Evolutionary conservation across 2,797 vertebrate genomes (phyloP).

Genomic region (Gallinago stenura): DNA sequence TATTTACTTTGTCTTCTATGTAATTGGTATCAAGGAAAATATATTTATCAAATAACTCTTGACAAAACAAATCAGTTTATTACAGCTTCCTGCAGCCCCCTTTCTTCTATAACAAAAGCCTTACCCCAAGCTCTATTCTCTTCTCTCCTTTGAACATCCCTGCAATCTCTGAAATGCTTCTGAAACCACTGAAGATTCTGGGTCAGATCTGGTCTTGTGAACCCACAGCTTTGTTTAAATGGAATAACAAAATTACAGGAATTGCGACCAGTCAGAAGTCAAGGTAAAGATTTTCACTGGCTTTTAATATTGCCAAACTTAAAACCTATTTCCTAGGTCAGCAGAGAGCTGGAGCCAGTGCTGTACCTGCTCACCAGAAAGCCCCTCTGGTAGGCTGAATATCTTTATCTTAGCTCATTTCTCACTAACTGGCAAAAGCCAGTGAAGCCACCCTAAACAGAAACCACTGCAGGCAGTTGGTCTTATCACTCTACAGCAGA

Average conservation of each 20-base stretch:
- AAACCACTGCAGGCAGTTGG: not conserved
- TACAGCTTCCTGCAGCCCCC: not conserved
- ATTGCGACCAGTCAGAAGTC: not conserved
- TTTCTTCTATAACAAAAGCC: not conserved
- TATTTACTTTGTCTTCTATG: not conserved
- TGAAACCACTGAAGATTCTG: not conserved
- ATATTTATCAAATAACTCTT: not conserved
- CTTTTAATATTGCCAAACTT: not conserved
- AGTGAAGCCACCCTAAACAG: not conserved
- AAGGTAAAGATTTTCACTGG: not conserved
- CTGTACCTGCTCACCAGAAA: not conserved
- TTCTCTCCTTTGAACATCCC: not conserved
- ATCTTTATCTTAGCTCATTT: slow-evolving; percentile 3
- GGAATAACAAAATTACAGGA: not conserved
- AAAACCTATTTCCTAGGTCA: not conserved
- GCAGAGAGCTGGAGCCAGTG: not conserved
- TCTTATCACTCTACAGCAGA: slow-evolving; percentile 1
- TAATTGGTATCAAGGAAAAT: not conserved
- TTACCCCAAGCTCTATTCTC: not conserved
- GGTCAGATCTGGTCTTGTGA: not conserved
- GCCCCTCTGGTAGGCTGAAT: not conserved
- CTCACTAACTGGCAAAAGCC: not conserved
- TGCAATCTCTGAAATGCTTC: not conserved
- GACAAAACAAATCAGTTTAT: not conserved
- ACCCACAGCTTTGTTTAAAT: not conserved